Evolutionary conservation across 2,797 vertebrate genomes (phyloP).

Genomic region (Danio choprae): DNA sequence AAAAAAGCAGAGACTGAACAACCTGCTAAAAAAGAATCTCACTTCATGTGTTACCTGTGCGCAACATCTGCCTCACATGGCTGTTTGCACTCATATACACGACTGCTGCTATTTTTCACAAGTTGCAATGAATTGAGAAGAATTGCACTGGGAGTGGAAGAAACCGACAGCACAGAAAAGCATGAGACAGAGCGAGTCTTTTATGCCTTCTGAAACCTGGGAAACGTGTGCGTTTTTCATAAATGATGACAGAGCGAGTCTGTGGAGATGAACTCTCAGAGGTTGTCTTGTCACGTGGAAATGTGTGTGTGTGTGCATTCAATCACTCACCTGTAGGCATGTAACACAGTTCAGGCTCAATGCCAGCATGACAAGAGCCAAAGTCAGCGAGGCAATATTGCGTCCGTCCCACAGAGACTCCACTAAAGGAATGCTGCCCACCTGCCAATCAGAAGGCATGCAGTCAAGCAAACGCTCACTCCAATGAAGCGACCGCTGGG

Average conservation of each 20-base stretch:
- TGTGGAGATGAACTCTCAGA: not conserved
- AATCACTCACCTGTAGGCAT: conserved; percentile 84
- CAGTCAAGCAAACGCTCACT: not conserved
- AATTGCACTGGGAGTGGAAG: not conserved
- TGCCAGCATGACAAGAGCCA: conserved; percentile 78
- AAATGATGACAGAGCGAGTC: conserved; percentile 14
- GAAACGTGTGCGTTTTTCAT: not conserved
- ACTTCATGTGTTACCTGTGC: not conserved
- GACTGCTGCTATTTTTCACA: not conserved
- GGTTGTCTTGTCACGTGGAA: conserved; percentile 4
- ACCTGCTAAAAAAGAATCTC: not conserved
- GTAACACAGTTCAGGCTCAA: conserved; percentile 83
- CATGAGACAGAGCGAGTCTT: not conserved
- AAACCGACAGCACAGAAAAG: not conserved
- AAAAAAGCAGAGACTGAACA: conserved; percentile 5
- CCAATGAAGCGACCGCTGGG: not conserved
- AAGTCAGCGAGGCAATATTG: conserved; percentile 83
- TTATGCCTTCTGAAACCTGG: not conserved
- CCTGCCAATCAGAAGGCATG: conserved; percentile 63
- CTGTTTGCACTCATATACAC: conserved; percentile 31
- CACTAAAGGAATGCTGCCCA: conserved; percentile 93
- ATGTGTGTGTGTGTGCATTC: not conserved
- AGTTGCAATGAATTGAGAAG: conserved; percentile 35
- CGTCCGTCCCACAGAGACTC: conserved; percentile 87
- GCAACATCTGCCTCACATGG: conserved; percentile 18